Evolutionary conservation across 1,140 invertebrate species (phyloP).

Genomic region (Magallana angulata): DNA sequence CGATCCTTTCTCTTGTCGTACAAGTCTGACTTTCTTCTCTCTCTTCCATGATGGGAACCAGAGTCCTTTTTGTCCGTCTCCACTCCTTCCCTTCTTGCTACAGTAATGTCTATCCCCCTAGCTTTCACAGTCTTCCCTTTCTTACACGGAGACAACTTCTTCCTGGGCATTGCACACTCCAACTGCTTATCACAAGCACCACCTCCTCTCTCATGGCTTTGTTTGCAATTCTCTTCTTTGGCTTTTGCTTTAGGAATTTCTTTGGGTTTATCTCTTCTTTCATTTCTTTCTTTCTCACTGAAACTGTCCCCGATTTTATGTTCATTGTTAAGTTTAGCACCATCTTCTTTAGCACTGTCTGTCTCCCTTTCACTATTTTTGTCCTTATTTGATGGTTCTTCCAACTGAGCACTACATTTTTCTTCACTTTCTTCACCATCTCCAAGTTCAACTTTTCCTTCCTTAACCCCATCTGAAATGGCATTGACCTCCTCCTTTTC

Average conservation of each 20-base stretch:
- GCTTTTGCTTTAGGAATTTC: no score
- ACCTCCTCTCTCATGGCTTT: neutral
- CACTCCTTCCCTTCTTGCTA: neutral
- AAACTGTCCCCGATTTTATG: no score
- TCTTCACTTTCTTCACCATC: neutral
- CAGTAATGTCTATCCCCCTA: neutral
- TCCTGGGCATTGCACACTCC: neutral
- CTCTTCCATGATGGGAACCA: conserved; percentile 15
- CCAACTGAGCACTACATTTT: neutral
- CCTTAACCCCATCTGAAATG: neutral
- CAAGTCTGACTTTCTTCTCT: conserved; percentile 17
- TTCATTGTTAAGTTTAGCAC: neutral
- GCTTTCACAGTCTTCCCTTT: conserved; percentile 1
- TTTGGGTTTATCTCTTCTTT: no score
- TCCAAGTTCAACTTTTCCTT: neutral
- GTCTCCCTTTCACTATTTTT: neutral
- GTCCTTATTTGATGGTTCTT: neutral
- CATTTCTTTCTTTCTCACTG: no score
- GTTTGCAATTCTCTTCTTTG: no score
- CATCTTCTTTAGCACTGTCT: neutral
- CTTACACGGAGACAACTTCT: neutral
- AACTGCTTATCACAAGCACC: neutral
- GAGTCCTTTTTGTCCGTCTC: neutral
- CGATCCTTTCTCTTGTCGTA: conserved; percentile 20
- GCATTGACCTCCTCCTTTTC: neutral